Conservation (phyloP, 2,797 vertebrate genomes). For the Oreochromis mossambicus region DNA sequence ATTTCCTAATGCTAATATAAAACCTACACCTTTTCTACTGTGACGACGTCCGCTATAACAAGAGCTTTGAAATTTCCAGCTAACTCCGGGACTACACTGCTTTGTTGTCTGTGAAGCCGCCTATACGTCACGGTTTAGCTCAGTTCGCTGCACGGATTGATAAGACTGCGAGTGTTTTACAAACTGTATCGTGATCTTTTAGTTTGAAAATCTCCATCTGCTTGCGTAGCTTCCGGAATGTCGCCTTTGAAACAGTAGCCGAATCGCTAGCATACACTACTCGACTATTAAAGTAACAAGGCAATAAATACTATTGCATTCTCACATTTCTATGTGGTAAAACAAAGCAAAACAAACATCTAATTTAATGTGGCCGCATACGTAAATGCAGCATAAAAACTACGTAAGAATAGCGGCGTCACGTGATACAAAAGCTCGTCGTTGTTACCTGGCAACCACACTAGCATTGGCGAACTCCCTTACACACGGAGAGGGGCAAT, state of each 20-base stretch:
- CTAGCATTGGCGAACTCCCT: not conserved
- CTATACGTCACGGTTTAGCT: not conserved
- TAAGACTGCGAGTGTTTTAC: not conserved
- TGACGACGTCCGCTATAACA: not conserved
- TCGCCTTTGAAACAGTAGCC: not conserved
- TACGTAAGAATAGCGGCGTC: not conserved
- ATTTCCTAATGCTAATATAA: not conserved
- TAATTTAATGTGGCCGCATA: not conserved
- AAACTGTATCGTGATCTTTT: not conserved
- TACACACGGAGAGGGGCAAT: not conserved
- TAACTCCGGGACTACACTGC: not conserved
- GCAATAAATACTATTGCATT: not conserved
- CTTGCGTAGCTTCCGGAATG: not conserved
- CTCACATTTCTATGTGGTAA: not conserved
- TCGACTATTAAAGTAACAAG: not conserved
- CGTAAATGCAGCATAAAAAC: not conserved
- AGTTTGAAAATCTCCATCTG: not conserved
- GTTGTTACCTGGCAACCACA: constrained; percentile 57
- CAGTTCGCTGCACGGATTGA: not conserved
- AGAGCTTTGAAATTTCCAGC: not conserved
- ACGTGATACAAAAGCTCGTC: not conserved
- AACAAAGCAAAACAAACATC: not conserved
- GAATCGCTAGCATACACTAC: not conserved
- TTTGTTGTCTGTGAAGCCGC: not conserved
- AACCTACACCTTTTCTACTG: not conserved